phyloP scores from a whole-genome alignment of 2,113 vertebrate species.

The Chamaetylas fuelleborni region DNA sequence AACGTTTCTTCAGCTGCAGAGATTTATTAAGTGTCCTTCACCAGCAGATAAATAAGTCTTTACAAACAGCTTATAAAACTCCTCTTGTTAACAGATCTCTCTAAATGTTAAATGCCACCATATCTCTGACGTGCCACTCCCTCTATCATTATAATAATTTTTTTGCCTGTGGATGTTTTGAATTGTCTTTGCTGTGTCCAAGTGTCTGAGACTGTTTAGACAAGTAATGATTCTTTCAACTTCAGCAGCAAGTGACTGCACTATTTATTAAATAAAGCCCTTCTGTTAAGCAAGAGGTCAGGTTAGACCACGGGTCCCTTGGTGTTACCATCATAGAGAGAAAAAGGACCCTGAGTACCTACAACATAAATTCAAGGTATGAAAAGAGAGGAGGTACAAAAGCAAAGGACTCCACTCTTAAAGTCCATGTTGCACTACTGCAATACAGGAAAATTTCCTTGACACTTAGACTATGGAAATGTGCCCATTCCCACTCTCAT shows the following conservation, averaged over 20 bases:
- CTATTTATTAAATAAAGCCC: background rate
- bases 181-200: background rate
- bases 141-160: background rate
- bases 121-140: background rate
- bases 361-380: background rate
- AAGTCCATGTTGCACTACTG: background rate
- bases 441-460: background rate
- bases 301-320: background rate
- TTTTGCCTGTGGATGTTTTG: background rate
- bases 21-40: constrained; percentile 17
- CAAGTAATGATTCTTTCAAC: background rate
- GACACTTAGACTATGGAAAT: background rate
- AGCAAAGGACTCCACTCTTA: background rate
- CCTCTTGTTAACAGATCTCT: background rate
- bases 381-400: background rate
- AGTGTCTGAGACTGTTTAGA: background rate
- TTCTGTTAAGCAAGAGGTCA: background rate
- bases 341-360: background rate
- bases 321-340: background rate
- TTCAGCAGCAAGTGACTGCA: background rate
- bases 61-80: background rate
- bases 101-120: background rate
- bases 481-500: background rate
- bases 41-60: background rate
- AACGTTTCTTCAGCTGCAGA: constrained; percentile 19